A percentile compares a stretch with the other conserved stretches of the same genome.
These are phyloP conservation scores for Holothuria leucospilota DNA, from an alignment of 53 echinoderm and acorn worm species.

Conservation along the genomic window DNA sequence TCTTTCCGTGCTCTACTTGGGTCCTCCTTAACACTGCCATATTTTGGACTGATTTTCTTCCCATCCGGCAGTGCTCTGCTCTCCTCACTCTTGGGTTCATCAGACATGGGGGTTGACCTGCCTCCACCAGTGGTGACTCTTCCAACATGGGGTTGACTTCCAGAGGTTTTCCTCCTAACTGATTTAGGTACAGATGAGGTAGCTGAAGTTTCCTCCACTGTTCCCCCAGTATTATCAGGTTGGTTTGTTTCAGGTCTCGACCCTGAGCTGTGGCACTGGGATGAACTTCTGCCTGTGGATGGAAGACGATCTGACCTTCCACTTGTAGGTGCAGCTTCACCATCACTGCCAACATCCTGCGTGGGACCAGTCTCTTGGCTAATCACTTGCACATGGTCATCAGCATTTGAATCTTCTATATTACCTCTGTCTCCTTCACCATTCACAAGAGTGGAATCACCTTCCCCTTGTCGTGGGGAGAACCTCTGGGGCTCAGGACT, in stretches of 20 bases:
- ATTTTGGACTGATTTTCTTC: neutral
- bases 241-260: neutral
- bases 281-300: no score
- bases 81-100: neutral
- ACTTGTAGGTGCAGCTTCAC: no score
- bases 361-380: no score
- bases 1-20: neutral
- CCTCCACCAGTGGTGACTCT: neutral
- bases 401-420: conserved; percentile 11
- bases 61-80: neutral
- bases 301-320: no score
- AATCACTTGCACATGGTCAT: neutral
- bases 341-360: no score
- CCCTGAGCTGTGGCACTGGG: no score
- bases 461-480: no score
- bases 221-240: no score
- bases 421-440: no score
- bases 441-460: no score
- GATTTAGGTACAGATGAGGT: neutral
- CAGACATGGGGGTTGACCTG: neutral
- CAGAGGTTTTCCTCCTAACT: neutral
- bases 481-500: conserved; percentile 52
- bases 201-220: neutral
- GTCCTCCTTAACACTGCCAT: neutral
- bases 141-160: neutral